Evolutionary conservation across 2,888 invertebrate genomes (phyloP).

Genomic region (Orthosia gracilis): DNA sequence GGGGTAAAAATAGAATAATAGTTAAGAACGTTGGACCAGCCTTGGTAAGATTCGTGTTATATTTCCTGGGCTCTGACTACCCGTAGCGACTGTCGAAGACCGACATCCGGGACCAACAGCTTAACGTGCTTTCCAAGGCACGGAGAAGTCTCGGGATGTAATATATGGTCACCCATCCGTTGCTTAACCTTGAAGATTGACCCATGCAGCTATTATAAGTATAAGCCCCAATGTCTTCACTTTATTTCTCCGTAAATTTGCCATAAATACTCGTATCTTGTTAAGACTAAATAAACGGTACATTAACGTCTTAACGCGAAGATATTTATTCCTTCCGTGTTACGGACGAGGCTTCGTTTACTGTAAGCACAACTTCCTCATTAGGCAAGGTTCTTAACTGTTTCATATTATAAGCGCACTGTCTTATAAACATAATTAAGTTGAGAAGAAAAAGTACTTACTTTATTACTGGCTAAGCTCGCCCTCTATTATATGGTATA

Average conservation of each 20-base stretch:
- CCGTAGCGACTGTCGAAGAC: too few relatives aligned
- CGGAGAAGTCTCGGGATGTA: too few relatives aligned
- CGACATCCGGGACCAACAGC: too few relatives aligned
- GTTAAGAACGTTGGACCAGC: too few relatives aligned
- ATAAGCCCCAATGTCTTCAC: too few relatives aligned
- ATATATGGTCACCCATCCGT: too few relatives aligned
- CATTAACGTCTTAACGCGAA: conserved; percentile 19
- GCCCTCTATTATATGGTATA: not conserved
- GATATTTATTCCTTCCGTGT: conserved; percentile 35
- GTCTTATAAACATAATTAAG: not conserved
- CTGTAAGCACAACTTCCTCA: conserved; percentile 14
- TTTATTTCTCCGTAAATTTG: not conserved
- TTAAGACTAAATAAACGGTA: too few relatives aligned
- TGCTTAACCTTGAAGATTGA: not conserved
- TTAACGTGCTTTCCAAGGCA: too few relatives aligned
- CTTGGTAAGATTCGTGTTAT: too few relatives aligned
- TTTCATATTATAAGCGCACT: conserved; percentile 7
- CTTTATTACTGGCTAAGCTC: not conserved
- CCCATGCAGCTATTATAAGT: too few relatives aligned
- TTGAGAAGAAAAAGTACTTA: not conserved
- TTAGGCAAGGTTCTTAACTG: conserved; percentile 26
- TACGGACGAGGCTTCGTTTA: conserved; percentile 27
- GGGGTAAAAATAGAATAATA: too few relatives aligned
- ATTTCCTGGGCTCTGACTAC: too few relatives aligned
- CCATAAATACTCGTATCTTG: conserved; percentile 6